Base-by-base conservation (phyloP, 2,888 invertebrate species). In the Sarcophaga variegata region DNA sequence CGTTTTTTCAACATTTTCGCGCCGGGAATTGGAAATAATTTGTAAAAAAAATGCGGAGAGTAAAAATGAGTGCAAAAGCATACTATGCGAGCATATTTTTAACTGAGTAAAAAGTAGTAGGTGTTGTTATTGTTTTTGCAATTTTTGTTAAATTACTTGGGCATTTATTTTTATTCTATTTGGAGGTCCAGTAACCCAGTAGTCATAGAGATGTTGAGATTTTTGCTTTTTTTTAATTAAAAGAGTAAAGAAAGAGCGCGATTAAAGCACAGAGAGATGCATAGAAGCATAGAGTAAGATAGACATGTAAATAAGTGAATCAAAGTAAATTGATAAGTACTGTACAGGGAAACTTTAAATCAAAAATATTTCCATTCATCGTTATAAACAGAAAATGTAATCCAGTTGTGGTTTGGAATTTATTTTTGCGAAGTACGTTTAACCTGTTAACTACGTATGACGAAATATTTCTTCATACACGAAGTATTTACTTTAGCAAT, bases 121-220 rank as follows among this genome's bases (percentile, higher is more conserved):
- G 25, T 83, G 37, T 62, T 62, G n/a, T 70, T 54, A 63, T 54
- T 78, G 62, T 67, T 64, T 69, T 3, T 59, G 22, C 11, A 12
- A 27, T 27, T 63, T 79, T 69, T 59, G 63, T 79, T 17, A 27
- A 67, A 54, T 17, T 54, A 14, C 54, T 54, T 54, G 49, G 37
- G 45, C 47, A 81, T 74, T 81, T 78, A 12, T 20, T 37, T 45
- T 59, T 8, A 49, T 37, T 62, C 37, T 74, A 37, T 79, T 76
- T 67, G 63, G 59, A 83, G 78, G 66, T 85, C 84, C 84, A 85
- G 76, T 85, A 85, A 85, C 84, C 84, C 76, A 83, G 79, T 83
- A 54, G 74, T 37, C 49, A 62, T 71, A 54, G 80, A 60, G 70
- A 80, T 75, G 70, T 69, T 74, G 67, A 64, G 75, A 80, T 75